Base-by-base conservation (phyloP, 2,797 vertebrate species). In the Delichon dasypus region DNA sequence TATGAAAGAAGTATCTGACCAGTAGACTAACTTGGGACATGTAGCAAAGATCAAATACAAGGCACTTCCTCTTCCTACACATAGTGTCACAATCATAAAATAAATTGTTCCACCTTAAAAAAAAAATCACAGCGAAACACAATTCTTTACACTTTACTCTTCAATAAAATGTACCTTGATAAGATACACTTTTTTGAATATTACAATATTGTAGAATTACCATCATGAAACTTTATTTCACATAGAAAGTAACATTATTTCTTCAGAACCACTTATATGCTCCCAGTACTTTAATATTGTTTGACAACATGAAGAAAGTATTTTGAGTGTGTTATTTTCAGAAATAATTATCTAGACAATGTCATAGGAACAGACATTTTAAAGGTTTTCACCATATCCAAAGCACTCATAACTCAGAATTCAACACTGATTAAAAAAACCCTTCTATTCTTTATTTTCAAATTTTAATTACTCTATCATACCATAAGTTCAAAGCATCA, bases 331-430 rank as follows among this genome's bases (percentile, higher is more conserved):
- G 30, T 40, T 32, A 68, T 45, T 67, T 94, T 50, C 27, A 74
- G 47, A 93, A 95, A 88, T 65, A 88, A 91, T 58, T 80, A 88
- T 36, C 66, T 75, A 62, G 88, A 82, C 15, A 88, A 80, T 22
- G 15, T 34, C 14, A 42, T 23, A 66, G 88, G 67, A 95, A 76
- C 3, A 67, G 55, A 80, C 71, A 42, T 36, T 55, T 55, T 55
- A 48, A 50, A 74, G n/a, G 19, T 15, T 57, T 77, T 95, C 30
- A 2, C 15, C 7, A 23, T 55, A 73, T 66, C 7, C 4, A 70
- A 77, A 70, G 44, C 15, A 75, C 16, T 65, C 26, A 80, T 57
- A 88, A 74, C 9, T 85, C 61, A 48, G 44, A 51, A 53, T 22
- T 17, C 23, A 74, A 10, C 4, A 83, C 14, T 34, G 14, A 89